Evolutionary conservation across 2,888 invertebrate species (phyloP), one percentile per base, ranked within the genome.

Genomic region (Junonia oenone): DNA sequence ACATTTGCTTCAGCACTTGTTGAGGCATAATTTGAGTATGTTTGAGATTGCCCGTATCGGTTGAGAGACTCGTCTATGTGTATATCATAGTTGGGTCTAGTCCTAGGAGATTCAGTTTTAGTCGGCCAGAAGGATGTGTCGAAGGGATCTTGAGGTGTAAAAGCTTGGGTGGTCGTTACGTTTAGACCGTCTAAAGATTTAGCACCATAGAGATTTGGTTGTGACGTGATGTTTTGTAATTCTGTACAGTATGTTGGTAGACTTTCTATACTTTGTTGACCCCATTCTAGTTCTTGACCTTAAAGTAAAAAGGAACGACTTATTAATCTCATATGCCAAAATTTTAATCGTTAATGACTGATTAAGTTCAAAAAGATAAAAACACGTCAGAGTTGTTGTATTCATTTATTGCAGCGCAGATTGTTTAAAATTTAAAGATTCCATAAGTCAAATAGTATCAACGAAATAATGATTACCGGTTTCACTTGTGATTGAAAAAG

Each of bases 141-240:
- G 65, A 89, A 89, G 0, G 87, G 87, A 48, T 87, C 87, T 0
- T 71, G 75, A 6, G 65, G 58, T 29, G 62, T 55, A 14, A 63
- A 63, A 43, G 67, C 45, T 55, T 51, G 64, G n/a, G 62, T 27
- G 3, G 40, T 31, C 19, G 58, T 61, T 47, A 51, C 61, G 6
- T 81, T 68, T 4, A 89, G 67, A 48, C 81, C 84, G 54, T 90
- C 89, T 62, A 90, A 64, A 2, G 90, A 90, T 63, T 83, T 88
- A 58, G 88, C 83, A 64, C 83, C 83, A 54, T 81, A 81, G 11
- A 89, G 73, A 60, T 75, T 81, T 1, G 74, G 55, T 49, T 69
- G 69, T 43, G 43, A 43, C 26, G 43, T 43, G 22, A 68, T 55
- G 55, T 64, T 65, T 54, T 68, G 71, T 0, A 75, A 62, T 51